Percentiles rank a stretch among this genome's conserved stretches.
These are phyloP conservation scores for Numenius arquata DNA, from an alignment of 2,113 vertebrate species.

Conservation along the genomic window DNA sequence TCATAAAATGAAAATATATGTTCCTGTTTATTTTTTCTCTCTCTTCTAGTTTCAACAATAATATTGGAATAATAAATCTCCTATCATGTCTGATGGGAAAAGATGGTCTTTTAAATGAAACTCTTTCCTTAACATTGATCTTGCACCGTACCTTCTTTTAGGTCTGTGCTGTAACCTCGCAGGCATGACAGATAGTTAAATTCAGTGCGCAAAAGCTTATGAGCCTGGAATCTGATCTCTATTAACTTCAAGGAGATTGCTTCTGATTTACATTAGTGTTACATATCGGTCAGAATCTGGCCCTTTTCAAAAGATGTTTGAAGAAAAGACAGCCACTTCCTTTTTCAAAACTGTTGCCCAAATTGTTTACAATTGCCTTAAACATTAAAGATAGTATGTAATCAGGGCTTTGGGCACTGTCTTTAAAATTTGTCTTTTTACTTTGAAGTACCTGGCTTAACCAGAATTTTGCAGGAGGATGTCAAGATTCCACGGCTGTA, in stretches of 20 bases:
- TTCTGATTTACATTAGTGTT: constrained; percentile 13
- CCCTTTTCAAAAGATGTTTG: background rate
- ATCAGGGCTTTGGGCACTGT: background rate
- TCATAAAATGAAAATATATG: constrained; percentile 53
- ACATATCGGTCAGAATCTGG: background rate
- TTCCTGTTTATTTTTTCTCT: constrained; percentile 53
- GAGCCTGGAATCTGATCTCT: constrained; percentile 36
- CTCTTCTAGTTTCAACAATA: constrained; percentile 36
- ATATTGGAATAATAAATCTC: constrained; percentile 66
- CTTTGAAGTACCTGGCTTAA: background rate
- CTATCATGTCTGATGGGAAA: constrained; percentile 61
- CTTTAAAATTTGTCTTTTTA: background rate
- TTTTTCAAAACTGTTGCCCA: background rate
- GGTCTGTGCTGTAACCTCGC: constrained; percentile 15
- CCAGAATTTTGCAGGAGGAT: background rate
- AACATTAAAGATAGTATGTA: background rate
- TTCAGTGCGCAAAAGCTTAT: constrained; percentile 18
- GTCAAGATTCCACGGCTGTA: background rate
- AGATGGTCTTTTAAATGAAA: constrained; percentile 59
- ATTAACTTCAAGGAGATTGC: constrained; percentile 31
- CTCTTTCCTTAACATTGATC: constrained; percentile 55
- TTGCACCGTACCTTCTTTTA: constrained; percentile 20
- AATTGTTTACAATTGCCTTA: background rate
- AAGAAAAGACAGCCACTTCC: background rate
- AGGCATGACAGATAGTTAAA: constrained; percentile 56